Evolutionary conservation across 2,113 vertebrate species (phyloP).

Genomic region (Spheniscus mendiculus): DNA sequence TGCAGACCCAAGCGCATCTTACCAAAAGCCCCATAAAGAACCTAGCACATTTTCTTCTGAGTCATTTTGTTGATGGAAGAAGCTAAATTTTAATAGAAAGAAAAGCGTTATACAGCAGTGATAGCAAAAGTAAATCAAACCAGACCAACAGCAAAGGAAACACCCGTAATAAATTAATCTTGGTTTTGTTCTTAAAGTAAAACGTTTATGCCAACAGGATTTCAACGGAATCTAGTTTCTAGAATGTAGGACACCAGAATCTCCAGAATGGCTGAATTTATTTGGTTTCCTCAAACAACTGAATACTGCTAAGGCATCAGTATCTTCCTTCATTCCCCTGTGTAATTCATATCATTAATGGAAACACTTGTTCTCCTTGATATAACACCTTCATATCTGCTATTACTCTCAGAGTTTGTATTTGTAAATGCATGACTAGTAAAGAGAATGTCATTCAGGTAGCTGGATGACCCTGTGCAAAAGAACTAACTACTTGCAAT

Average conservation of each 20-base stretch:
- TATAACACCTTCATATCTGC: neutral
- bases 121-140: neutral
- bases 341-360: slow-evolving; percentile 5
- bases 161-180: neutral
- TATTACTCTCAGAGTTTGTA: neutral
- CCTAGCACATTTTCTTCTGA: neutral
- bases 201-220: neutral
- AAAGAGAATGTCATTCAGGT: slow-evolving; percentile 29
- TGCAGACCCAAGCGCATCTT: neutral
- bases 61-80: neutral
- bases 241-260: neutral
- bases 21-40: neutral
- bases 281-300: neutral
- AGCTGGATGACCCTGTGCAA: neutral
- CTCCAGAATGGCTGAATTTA: slow-evolving; percentile 32
- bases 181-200: neutral
- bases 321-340: neutral
- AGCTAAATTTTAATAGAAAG: neutral
- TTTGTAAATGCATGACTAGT: neutral
- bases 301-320: neutral
- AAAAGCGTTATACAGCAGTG: neutral
- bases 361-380: slow-evolving; percentile 28
- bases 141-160: neutral
- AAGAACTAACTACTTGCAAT: neutral
- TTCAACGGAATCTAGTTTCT: neutral